Conservation (phyloP, 2,888 invertebrate genomes). For the Octodonta nipae region DNA sequence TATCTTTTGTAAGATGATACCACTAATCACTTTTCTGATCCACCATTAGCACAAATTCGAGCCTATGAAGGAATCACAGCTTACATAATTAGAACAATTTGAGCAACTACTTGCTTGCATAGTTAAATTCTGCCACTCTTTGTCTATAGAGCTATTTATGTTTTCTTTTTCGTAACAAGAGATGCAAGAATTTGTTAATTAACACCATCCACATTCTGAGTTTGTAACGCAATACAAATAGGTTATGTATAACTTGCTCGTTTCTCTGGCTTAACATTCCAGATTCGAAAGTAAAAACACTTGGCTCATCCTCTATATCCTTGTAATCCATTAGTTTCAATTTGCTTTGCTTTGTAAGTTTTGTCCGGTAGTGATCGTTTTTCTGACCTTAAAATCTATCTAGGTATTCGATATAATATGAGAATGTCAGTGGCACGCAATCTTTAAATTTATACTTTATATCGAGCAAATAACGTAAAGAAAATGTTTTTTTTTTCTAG, state of each 20-base stretch:
- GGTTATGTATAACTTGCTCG: slow-evolving; percentile 64
- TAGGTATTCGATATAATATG: slow-evolving; percentile 24
- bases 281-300: slow-evolving; percentile 77
- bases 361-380: slow-evolving; percentile 38
- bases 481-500: too few relatives aligned
- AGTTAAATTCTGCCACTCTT: slow-evolving; percentile 67
- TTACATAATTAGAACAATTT: slow-evolving; percentile 79
- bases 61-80: slow-evolving; percentile 69
- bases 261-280: slow-evolving; percentile 73
- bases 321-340: slow-evolving; percentile 71
- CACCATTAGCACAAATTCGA: slow-evolving; percentile 82
- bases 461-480: too few relatives aligned
- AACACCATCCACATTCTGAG: slow-evolving; percentile 86
- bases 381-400: slow-evolving; percentile 39
- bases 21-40: slow-evolving; percentile 71
- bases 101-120: slow-evolving; percentile 71
- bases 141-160: slow-evolving; percentile 40
- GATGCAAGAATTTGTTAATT: slow-evolving; percentile 57
- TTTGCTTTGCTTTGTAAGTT: slow-evolving; percentile 54
- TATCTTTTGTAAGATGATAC: slow-evolving; percentile 64
- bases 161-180: slow-evolving; percentile 54
- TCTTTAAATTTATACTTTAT: too few relatives aligned
- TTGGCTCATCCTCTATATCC: slow-evolving; percentile 53
- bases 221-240: slow-evolving; percentile 80
- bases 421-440: slow-evolving; percentile 25